Evolutionary conservation across 2,888 invertebrate species (phyloP).

Genomic region (Clepsis dumicolana): DNA sequence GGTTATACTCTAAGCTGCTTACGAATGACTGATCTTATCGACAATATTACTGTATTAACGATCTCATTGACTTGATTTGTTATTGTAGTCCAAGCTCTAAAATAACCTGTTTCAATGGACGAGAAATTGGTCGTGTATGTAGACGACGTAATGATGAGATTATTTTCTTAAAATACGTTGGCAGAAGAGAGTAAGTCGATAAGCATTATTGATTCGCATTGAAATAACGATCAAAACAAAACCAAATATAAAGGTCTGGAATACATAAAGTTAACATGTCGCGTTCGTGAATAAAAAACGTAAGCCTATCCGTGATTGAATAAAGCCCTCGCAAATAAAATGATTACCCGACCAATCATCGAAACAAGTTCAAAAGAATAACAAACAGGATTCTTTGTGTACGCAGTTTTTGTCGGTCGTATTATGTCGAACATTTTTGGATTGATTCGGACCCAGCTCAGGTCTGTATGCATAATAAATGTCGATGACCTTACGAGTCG

Average conservation of each 20-base stretch:
- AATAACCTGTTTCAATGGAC: slow-evolving; percentile 3
- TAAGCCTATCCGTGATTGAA: slow-evolving; percentile 34
- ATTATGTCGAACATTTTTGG: slow-evolving; percentile 67
- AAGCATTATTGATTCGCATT: background rate
- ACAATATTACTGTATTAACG: slow-evolving; percentile 8
- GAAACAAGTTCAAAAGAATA: slow-evolving; percentile 44
- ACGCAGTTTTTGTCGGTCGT: slow-evolving; percentile 39
- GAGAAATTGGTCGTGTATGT: background rate
- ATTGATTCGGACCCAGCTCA: slow-evolving; percentile 72
- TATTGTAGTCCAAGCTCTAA: slow-evolving; percentile 1
- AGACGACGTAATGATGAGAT: slow-evolving; percentile 11
- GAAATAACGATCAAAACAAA: background rate
- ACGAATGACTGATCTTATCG: slow-evolving; percentile 36
- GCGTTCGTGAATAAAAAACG: slow-evolving; percentile 23
- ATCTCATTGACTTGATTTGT: slow-evolving; percentile 16
- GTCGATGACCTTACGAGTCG: slow-evolving; percentile 52
- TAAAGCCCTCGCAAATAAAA: slow-evolving; percentile 33
- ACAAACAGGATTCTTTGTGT: slow-evolving; percentile 39
- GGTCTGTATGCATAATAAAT: slow-evolving; percentile 76
- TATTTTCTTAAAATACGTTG: background rate
- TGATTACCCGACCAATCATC: slow-evolving; percentile 37
- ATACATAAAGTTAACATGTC: background rate
- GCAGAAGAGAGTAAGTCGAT: background rate
- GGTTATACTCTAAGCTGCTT: slow-evolving; percentile 40
- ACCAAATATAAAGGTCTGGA: background rate